Evolutionary conservation across 2,888 invertebrate species (phyloP).

Genomic region (Embidobia sp.): DNA sequence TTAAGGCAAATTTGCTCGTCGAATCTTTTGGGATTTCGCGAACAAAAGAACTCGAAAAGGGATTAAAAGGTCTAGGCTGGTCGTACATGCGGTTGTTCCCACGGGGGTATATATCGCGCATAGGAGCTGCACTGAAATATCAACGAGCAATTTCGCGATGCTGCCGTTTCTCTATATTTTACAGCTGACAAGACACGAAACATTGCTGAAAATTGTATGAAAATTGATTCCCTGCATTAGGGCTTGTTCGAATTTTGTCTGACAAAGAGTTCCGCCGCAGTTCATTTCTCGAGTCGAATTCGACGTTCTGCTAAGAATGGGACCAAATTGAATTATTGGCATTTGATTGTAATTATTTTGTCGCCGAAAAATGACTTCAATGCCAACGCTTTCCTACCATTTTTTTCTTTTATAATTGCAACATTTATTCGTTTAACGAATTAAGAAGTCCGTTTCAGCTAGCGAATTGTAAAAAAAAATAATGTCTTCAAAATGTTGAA

Average conservation of each 20-base stretch:
- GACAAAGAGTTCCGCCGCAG: not conserved
- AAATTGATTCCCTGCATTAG: conserved; percentile 39
- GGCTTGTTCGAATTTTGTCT: conserved; percentile 5
- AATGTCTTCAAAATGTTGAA: too few species aligned
- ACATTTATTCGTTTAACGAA: too few species aligned
- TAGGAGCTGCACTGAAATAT: conserved; percentile 33
- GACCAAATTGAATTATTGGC: conserved; percentile 8
- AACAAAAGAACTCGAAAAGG: conserved; percentile 34
- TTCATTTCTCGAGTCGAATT: not conserved
- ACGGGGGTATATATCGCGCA: conserved; percentile 22
- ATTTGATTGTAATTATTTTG: conserved; percentile 6
- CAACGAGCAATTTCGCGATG: conserved; percentile 41
- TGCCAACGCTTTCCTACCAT: too few species aligned
- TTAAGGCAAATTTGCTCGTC: conserved; percentile 27
- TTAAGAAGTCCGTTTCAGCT: too few species aligned
- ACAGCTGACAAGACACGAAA: conserved; percentile 44
- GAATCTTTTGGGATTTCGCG: conserved; percentile 27
- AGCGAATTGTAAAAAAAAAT: too few species aligned
- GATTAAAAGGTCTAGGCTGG: conserved; percentile 36
- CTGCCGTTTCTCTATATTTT: conserved; percentile 38
- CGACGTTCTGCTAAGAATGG: not conserved
- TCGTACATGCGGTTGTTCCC: conserved; percentile 33
- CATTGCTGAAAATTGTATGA: conserved; percentile 44
- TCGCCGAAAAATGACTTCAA: too few species aligned
- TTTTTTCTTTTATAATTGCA: too few species aligned